phyloP scores from a whole-genome alignment of 92 coral and sea anemone genomes.

The Paramuricea clavata region DNA sequence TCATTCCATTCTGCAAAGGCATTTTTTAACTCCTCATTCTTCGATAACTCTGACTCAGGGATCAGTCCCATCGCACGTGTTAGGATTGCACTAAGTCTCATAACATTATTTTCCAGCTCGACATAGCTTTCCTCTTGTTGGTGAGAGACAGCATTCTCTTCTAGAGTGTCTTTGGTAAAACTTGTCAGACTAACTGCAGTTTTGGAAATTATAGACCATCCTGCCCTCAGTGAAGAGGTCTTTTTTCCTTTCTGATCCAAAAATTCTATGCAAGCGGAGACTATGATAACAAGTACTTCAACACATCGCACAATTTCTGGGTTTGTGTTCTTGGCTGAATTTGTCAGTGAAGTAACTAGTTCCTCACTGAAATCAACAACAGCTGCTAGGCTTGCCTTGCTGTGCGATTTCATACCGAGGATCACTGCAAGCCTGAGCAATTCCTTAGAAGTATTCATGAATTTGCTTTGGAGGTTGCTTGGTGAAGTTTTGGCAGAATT shows the following conservation, averaged over 20 bases:
- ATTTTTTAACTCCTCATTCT: neutral
- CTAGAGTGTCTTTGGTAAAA: neutral
- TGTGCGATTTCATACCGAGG: neutral
- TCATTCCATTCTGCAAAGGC: conserved; percentile 6
- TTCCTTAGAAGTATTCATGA: neutral
- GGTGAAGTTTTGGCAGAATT: neutral
- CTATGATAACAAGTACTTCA: neutral
- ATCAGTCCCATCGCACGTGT: conserved; percentile 12
- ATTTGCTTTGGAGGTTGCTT: neutral
- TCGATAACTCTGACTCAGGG: neutral
- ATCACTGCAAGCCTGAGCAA: conserved; percentile 2
- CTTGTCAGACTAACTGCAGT: neutral
- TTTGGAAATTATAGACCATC: neutral
- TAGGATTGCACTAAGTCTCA: conserved; percentile 1
- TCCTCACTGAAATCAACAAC: conserved; percentile 10
- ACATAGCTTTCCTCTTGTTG: neutral
- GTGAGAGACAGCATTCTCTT: neutral
- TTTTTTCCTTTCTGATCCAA: neutral
- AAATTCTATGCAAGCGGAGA: conserved; percentile 15
- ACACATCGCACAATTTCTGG: neutral
- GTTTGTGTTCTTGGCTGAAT: neutral
- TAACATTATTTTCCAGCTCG: neutral
- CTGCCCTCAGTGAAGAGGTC: neutral
- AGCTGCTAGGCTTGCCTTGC: neutral
- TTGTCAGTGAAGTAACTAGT: conserved; percentile 3